These are phyloP conservation scores for Cryptoblepharus egeriae DNA, from an alignment of 2,797 vertebrate genomes.

Conservation along the genomic window DNA sequence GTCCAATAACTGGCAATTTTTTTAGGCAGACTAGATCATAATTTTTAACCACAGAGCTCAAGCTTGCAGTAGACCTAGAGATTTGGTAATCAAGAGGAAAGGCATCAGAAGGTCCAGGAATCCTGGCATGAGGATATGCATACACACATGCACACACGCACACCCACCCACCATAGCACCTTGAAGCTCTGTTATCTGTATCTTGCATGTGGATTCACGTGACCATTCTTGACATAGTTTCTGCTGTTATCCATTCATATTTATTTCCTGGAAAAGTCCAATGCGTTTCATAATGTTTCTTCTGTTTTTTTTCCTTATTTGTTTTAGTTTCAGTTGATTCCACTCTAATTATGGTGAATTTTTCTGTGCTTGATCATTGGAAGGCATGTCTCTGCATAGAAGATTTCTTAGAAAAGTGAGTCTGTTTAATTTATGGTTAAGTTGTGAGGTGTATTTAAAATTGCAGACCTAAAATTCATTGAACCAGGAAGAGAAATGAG, in stretches of 20 bases:
- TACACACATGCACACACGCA: too few relatives aligned
- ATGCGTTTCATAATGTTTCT: not conserved
- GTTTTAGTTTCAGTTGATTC: constrained; percentile 58
- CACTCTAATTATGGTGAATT: constrained; percentile 33
- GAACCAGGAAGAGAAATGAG: not conserved
- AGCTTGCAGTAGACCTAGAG: too few relatives aligned
- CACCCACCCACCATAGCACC: too few relatives aligned
- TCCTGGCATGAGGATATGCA: too few relatives aligned
- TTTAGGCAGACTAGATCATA: too few relatives aligned
- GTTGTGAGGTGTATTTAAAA: not conserved
- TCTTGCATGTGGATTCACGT: not conserved
- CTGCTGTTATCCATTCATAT: not conserved
- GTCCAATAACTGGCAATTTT: too few relatives aligned
- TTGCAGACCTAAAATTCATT: not conserved
- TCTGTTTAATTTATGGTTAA: constrained; percentile 43
- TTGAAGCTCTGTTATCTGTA: not conserved
- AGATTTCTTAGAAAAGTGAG: constrained; percentile 79
- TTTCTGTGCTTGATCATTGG: constrained; percentile 69
- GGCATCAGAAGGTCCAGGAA: too few relatives aligned
- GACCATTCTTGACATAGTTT: rapidly evolving
- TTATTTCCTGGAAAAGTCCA: constrained; percentile 32
- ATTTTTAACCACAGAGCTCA: too few relatives aligned
- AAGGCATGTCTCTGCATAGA: constrained; percentile 61
- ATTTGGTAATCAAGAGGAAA: too few relatives aligned
- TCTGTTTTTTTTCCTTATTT: constrained; percentile 25